A percentile compares a stretch with the other conserved stretches of the same genome.
phyloP scores from a whole-genome alignment of 2,113 vertebrate species.

The Corynorhinus townsendii region DNA sequence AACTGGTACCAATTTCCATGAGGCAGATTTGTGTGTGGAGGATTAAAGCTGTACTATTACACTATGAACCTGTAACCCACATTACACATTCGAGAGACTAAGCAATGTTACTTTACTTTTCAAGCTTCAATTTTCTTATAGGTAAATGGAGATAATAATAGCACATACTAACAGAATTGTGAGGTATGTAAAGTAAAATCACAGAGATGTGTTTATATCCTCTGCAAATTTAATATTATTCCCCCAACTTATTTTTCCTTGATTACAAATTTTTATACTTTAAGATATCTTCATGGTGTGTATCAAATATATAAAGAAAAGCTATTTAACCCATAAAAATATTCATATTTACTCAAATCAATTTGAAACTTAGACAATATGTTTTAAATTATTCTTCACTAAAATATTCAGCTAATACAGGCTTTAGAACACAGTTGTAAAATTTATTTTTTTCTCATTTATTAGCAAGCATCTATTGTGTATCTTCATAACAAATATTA shows the following conservation, averaged over 20 bases:
- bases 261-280: neutral
- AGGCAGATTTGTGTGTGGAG: neutral
- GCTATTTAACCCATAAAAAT: neutral
- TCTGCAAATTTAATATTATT: neutral
- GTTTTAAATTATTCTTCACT: neutral
- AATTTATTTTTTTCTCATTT: neutral
- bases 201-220: neutral
- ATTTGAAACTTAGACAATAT: neutral
- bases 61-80: neutral
- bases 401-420: neutral
- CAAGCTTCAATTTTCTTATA: neutral
- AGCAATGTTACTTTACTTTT: neutral
- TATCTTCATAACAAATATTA: neutral
- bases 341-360: neutral
- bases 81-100: neutral
- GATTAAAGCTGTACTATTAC: neutral
- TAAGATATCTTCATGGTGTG: neutral
- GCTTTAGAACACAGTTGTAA: neutral
- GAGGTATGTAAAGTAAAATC: neutral
- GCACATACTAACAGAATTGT: neutral
- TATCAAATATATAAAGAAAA: neutral
- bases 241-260: neutral
- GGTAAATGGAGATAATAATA: neutral
- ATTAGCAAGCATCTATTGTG: neutral
- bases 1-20: neutral